Conservation (phyloP, 2,113 vertebrate genomes). For the Porphyrio hochstetteri region DNA sequence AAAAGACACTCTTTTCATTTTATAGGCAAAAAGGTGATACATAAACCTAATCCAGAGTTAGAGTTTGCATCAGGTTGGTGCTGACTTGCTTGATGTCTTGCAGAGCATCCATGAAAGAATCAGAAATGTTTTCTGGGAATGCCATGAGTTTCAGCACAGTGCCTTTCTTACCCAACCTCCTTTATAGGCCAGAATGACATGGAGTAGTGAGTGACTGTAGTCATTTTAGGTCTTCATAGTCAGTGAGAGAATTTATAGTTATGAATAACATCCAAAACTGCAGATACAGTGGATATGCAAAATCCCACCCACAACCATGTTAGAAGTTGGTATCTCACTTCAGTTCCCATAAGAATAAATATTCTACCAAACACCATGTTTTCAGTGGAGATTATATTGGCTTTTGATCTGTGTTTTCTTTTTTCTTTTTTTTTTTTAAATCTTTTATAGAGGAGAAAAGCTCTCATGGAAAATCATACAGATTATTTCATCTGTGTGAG, state of each 20-base stretch:
- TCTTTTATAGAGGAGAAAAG: background rate
- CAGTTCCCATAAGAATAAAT: background rate
- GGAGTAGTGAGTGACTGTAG: background rate
- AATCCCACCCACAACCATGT: background rate
- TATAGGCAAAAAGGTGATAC: background rate
- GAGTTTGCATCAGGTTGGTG: background rate
- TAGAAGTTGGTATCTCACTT: background rate
- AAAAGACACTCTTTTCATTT: background rate
- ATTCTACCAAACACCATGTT: background rate
- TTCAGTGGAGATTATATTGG: background rate
- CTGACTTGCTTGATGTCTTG: background rate
- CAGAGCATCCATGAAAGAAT: background rate
- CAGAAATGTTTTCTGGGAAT: background rate
- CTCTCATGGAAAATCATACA: background rate
- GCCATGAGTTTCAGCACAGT: background rate
- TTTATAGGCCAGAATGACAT: background rate
- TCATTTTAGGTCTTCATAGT: background rate
- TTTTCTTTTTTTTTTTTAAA: background rate
- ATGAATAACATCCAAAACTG: background rate
- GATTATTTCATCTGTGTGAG: constrained; percentile 14
- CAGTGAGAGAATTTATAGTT: background rate
- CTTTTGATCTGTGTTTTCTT: background rate
- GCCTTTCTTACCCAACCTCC: background rate
- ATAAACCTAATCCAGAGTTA: background rate
- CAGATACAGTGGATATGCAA: background rate